Base-by-base conservation (phyloP, 2,113 vertebrate genomes). In the Asarcornis scutulata region DNA sequence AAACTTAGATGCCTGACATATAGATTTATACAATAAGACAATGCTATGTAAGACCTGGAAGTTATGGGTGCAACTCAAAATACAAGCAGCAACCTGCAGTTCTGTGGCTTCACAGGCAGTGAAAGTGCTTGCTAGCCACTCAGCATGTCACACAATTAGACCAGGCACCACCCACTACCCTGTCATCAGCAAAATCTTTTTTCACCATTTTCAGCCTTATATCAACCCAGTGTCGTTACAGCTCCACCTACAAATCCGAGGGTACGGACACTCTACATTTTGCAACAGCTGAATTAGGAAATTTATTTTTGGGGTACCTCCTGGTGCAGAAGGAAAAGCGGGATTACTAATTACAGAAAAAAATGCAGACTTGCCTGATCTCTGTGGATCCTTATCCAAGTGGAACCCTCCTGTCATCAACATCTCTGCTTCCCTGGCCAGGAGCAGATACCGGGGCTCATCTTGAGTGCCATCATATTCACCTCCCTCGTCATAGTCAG, bases 381-480 rank as follows among this genome's bases (percentile, higher is more conserved):
- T 98, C 97, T 99, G 98, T 1, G 98, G 98, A 93, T 99, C 98
- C 68, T 98, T 98, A 7, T 94, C 90, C 68, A 99, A 96, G 36
- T 96, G 91, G 75, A 96, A 98, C 23, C 98, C 98, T 21, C 99
- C 99, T 0, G 23, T 95, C 86, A 98, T 97, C 93, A 98, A 98
- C 99, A 99, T 99, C 96, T 99, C 98, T 0, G 99, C 99, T 89
- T 98, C 98, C 93, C 99, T 98, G 95, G 99, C 99, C 97, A 99
- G 97, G 60, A 99, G 98, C 62, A 98, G 91, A 53, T 99, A 98
- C 1, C 98, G 98, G 3, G 99, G 99, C 84, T 99, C 99, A 6
- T 99, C 98, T 72, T 99, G 99, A 29, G 98, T 99, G 55, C 99
- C 99, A 3, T 99, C 99, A 0, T 98, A 99, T 97, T 99, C 99